phyloP scores from a whole-genome alignment of 2,797 vertebrate genomes.

The Helarctos malayanus region DNA sequence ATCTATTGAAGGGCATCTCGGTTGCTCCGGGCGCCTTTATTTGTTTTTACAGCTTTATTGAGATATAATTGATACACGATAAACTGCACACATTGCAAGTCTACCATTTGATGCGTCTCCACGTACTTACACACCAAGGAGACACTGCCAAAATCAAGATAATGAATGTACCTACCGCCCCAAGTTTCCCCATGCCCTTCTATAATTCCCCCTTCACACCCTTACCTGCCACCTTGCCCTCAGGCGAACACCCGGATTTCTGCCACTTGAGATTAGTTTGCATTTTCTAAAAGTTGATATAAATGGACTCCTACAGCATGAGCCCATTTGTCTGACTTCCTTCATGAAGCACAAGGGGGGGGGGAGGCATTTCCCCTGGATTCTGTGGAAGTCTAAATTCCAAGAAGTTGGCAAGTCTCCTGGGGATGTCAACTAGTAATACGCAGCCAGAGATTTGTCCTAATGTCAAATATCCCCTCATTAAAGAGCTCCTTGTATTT shows the following conservation, averaged over 20 bases:
- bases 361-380: not conserved
- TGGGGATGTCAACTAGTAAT: not conserved
- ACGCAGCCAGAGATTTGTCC: not conserved
- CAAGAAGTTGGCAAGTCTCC: not conserved
- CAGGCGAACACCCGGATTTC: not conserved
- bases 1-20: not conserved
- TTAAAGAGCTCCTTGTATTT: not conserved
- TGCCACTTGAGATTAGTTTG: not conserved
- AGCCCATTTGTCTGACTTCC: not conserved
- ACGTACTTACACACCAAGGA: not conserved
- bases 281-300: not conserved
- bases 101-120: not conserved
- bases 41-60: not conserved
- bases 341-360: not conserved
- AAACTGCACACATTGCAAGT: not conserved
- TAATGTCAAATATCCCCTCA: not conserved
- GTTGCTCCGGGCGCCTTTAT: not conserved
- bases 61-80: not conserved
- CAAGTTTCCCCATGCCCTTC: not conserved
- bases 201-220: not conserved
- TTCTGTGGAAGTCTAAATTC: not conserved
- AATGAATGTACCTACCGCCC: not conserved
- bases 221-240: not conserved
- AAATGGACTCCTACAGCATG: not conserved
- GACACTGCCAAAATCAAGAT: not conserved